Evolutionary conservation across 2,888 invertebrate genomes (phyloP).

Genomic region (Tenthredo distinguenda): DNA sequence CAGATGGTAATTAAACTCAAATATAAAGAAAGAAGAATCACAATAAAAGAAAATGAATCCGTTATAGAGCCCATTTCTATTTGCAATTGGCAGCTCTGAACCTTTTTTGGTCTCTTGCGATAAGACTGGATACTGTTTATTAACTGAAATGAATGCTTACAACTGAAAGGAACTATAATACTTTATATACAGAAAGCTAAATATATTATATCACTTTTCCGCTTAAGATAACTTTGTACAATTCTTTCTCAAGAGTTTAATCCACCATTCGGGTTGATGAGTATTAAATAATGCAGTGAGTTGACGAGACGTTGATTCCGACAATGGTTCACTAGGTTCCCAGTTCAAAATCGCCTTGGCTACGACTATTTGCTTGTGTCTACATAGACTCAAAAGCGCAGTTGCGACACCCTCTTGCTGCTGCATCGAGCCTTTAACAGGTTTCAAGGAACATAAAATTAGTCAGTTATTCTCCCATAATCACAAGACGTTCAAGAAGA

Average conservation of each 20-base stretch:
- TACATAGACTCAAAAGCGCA: slow-evolving; percentile 68
- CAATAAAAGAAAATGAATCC: background rate
- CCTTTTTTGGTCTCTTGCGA: background rate
- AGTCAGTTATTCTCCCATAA: background rate
- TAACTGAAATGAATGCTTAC: background rate
- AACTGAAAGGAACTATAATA: background rate
- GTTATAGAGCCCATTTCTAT: background rate
- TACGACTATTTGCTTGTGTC: slow-evolving; percentile 62
- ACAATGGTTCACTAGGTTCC: slow-evolving; percentile 64
- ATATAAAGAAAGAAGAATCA: background rate
- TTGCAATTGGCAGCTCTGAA: background rate
- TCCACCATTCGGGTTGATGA: slow-evolving; percentile 63
- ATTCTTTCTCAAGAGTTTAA: background rate
- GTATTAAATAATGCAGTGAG: slow-evolving; percentile 63
- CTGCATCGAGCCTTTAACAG: slow-evolving; percentile 64
- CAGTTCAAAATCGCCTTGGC: slow-evolving; percentile 65
- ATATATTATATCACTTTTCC: slow-evolving; percentile 1
- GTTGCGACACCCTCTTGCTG: slow-evolving; percentile 71
- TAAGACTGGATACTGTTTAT: background rate
- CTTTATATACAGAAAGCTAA: background rate
- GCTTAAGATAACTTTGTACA: background rate
- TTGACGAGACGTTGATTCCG: slow-evolving; percentile 62
- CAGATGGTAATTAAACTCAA: background rate
- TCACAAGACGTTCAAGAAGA: background rate
- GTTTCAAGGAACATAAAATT: background rate